These are phyloP conservation scores for Campaea margaritaria DNA, from an alignment of 2,888 invertebrate genomes.

Conservation along the genomic window DNA sequence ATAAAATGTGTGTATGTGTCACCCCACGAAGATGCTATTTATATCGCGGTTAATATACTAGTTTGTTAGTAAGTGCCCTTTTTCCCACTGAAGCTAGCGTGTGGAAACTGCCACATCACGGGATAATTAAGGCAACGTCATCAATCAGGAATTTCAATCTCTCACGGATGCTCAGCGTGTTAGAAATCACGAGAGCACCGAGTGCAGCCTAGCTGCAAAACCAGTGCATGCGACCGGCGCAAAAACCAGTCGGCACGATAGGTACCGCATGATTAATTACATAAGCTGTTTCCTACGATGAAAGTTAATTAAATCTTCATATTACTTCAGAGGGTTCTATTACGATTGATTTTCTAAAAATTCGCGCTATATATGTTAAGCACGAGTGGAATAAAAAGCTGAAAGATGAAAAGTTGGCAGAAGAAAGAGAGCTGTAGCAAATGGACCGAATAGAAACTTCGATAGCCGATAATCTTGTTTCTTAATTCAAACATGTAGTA, in stretches of 20 bases:
- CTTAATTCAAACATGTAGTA: neutral
- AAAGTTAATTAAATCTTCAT: slow-evolving; percentile 65
- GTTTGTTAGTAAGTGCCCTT: slow-evolving; percentile 8
- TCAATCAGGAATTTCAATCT: slow-evolving; percentile 69
- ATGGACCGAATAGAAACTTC: slow-evolving; percentile 20
- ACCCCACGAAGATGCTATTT: slow-evolving; percentile 25
- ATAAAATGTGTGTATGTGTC: slow-evolving; percentile 21
- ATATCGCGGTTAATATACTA: slow-evolving; percentile 4
- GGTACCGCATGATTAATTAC: slow-evolving; percentile 63
- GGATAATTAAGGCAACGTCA: slow-evolving; percentile 57
- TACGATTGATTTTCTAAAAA: slow-evolving; percentile 33
- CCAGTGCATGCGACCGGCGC: slow-evolving; percentile 45
- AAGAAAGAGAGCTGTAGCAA: slow-evolving; percentile 12
- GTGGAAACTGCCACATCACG: slow-evolving; percentile 38
- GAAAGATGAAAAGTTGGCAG: slow-evolving; percentile 8
- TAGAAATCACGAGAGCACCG: slow-evolving; percentile 71
- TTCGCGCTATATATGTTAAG: slow-evolving; percentile 23
- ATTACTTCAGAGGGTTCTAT: slow-evolving; percentile 51
- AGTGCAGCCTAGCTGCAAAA: slow-evolving; percentile 48
- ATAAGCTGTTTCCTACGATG: slow-evolving; percentile 73
- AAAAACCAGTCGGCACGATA: slow-evolving; percentile 59
- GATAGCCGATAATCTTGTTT: neutral
- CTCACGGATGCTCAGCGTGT: slow-evolving; percentile 67
- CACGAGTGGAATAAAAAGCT: slow-evolving; percentile 13
- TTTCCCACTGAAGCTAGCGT: slow-evolving; percentile 10